Evolutionary conservation across 1,140 invertebrate species (phyloP), one percentile per base, ranked within the genome.

Genomic region (Bombus affinis): DNA sequence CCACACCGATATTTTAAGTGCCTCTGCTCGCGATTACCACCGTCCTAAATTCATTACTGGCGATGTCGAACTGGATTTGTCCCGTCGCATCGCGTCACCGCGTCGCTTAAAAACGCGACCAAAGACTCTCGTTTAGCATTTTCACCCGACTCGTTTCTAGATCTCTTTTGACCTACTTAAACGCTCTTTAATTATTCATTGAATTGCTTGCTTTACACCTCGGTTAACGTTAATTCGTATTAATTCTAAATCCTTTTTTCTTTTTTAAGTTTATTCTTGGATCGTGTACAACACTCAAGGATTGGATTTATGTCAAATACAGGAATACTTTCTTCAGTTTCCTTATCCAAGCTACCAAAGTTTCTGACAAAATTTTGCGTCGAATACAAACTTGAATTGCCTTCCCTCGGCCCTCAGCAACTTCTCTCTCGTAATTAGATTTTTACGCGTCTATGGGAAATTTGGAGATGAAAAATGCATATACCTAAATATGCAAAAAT

Each of bases 1-100:
- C 47, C 47, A n/a, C 22, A 22, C 32, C 62, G 68, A 77, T 85
- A 85, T 72, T 53, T 53, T 85, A 85, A 72, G 83, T 65, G 68
- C 65, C 74, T 65, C 62, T 68, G 39, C 35, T 82, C 66, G 83
- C 39, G 66, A 72, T 47, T 44, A 72, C 9, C 68, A 9, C 1
- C 77, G 44, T 80, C 15, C 42, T 15, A 85, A 80, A 85, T 65
- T 79, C 83, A 79, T 85, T 25, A 15, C 39, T 8, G 70, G 35
- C 53, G 32, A 53, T 85, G 65, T 80, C 57, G 68, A 71, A 65
- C 76, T 71, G 37, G 66, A 78, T 84, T 47, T 47, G 44, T 47
- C 44, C 13, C 5, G 15, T 18, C 44, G 15, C 44, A 18, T 42
- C 39, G 25, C 25, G 9, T 6, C 35, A 2, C 25, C 13, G 15